phyloP scores from a whole-genome alignment of 2,888 invertebrate genomes.

The Eristalis pertinax region DNA sequence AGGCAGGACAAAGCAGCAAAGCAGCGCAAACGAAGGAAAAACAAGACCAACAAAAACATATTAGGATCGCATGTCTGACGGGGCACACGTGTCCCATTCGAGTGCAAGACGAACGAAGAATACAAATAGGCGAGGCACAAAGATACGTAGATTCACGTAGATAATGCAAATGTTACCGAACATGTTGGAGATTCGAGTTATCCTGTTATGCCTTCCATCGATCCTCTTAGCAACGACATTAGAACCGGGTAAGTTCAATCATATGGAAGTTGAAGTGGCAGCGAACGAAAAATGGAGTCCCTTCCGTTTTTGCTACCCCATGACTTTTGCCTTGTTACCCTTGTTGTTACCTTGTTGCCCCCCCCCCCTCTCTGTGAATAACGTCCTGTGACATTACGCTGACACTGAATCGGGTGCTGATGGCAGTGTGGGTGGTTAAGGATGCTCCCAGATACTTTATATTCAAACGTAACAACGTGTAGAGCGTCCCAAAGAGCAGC shows the following conservation, averaged over 20 bases:
- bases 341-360: background rate
- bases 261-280: constrained; percentile 1
- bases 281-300: background rate
- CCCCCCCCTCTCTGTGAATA: background rate
- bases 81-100: constrained; percentile 54
- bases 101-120: constrained; percentile 56
- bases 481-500: background rate
- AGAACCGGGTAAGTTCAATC: constrained; percentile 80
- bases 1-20: background rate
- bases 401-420: background rate
- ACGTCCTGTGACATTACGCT: constrained; percentile 27
- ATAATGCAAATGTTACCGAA: constrained; percentile 79
- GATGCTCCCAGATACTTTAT: constrained; percentile 9
- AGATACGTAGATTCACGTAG: constrained; percentile 48
- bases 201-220: constrained; percentile 81
- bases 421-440: background rate
- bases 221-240: constrained; percentile 81
- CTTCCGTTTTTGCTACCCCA: background rate
- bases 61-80: constrained; percentile 65
- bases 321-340: background rate
- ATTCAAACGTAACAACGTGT: constrained; percentile 24
- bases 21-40: background rate
- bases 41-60: constrained; percentile 9
- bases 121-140: constrained; percentile 43
- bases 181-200: constrained; percentile 81